A percentile compares a stretch with the other conserved stretches of the same genome.
Evolutionary conservation across 2,113 vertebrate genomes (phyloP).

Genomic region (Lycaon pictus): DNA sequence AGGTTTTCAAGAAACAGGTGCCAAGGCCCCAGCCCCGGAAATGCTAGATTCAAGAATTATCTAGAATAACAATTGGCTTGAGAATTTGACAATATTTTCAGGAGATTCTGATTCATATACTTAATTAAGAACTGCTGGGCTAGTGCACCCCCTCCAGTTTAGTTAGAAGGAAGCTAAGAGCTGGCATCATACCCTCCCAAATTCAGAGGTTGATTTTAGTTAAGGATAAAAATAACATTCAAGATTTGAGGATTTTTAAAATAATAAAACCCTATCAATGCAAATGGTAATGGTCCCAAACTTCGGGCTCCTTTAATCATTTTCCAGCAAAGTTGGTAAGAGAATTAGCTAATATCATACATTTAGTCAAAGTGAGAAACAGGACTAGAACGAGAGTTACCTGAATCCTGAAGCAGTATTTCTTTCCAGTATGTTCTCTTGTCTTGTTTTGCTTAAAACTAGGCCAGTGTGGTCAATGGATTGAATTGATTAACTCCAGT

Average conservation of each 20-base stretch:
- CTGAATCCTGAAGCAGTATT: background rate
- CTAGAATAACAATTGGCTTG: background rate
- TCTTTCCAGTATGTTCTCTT: background rate
- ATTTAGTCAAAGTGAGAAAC: background rate
- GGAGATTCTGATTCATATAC: background rate
- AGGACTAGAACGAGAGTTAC: background rate
- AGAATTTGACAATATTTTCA: background rate
- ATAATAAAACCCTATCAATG: background rate
- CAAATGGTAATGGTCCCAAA: background rate
- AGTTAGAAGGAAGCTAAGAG: slow-evolving; percentile 29
- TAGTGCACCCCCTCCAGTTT: background rate
- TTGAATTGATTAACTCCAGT: background rate
- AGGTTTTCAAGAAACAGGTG: background rate
- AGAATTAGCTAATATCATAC: background rate
- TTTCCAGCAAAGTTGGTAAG: background rate
- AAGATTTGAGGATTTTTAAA: background rate
- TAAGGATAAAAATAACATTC: background rate
- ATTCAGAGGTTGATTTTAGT: slow-evolving; percentile 52
- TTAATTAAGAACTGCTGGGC: background rate
- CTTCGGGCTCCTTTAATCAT: background rate
- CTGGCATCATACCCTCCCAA: slow-evolving; percentile 75
- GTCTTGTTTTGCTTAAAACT: background rate
- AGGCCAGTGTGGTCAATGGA: background rate
- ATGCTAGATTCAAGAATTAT: background rate
- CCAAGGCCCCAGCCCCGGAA: background rate